phyloP scores from a whole-genome alignment of 2,797 vertebrate genomes.

The Bryconaethiops microstoma region DNA sequence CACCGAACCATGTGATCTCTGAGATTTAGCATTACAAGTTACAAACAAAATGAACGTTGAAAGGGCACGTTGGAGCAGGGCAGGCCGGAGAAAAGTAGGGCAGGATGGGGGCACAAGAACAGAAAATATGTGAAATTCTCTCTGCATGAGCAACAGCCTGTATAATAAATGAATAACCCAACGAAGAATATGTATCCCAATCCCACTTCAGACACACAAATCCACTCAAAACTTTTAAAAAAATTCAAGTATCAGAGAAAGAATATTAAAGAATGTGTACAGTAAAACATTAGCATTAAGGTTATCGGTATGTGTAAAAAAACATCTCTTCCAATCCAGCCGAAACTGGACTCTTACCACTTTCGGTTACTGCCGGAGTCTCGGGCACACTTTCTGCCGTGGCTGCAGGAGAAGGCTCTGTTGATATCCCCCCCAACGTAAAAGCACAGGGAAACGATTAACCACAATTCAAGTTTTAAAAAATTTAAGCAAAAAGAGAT shows the following conservation, averaged over 20 bases:
- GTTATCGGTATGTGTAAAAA: slow-evolving; percentile 13
- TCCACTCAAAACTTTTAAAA: not conserved
- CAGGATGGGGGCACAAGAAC: not conserved
- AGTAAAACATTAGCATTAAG: slow-evolving; percentile 26
- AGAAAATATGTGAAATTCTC: not conserved
- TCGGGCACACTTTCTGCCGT: slow-evolving; percentile 42
- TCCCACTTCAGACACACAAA: not conserved
- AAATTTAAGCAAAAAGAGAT: not conserved
- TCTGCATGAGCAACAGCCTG: too few species aligned
- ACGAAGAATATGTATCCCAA: not conserved
- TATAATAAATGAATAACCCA: not conserved
- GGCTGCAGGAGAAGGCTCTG: slow-evolving; percentile 38
- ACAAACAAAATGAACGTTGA: slow-evolving; percentile 13
- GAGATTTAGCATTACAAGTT: slow-evolving; percentile 34
- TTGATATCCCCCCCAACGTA: slow-evolving; percentile 26
- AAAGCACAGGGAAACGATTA: slow-evolving; percentile 42
- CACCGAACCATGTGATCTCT: slow-evolving; percentile 34
- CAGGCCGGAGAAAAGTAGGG: not conserved
- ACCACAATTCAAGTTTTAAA: slow-evolving; percentile 37
- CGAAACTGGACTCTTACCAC: slow-evolving; percentile 57
- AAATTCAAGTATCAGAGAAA: not conserved
- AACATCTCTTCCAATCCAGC: slow-evolving; percentile 33
- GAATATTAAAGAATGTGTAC: not conserved
- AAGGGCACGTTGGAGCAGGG: not conserved
- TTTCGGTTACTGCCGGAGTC: slow-evolving; percentile 41